These are phyloP conservation scores for Tricholauxania praeusta DNA, from an alignment of 2,888 invertebrate genomes.

Conservation along the genomic window DNA sequence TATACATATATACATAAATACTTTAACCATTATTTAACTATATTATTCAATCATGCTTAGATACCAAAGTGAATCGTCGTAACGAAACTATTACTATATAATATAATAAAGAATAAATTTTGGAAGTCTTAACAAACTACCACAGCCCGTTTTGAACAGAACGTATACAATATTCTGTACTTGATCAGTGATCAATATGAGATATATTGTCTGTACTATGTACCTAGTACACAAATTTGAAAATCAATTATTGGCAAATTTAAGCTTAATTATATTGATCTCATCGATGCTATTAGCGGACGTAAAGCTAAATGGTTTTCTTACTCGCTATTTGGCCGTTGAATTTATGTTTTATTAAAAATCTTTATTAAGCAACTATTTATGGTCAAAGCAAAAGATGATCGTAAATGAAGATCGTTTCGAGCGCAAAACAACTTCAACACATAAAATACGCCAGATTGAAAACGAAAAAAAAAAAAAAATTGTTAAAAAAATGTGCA, in stretches of 20 bases:
- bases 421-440: slow-evolving; percentile 9
- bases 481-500: slow-evolving; percentile 34
- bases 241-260: background rate
- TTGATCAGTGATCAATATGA: no score
- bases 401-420: slow-evolving; percentile 28
- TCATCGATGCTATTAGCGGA: slow-evolving; percentile 11
- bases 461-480: slow-evolving; percentile 54
- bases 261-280: slow-evolving; percentile 1
- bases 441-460: slow-evolving; percentile 20
- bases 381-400: background rate
- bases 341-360: slow-evolving; percentile 36
- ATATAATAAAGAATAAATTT: no score
- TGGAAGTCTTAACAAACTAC: no score
- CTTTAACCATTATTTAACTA: no score
- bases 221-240: background rate
- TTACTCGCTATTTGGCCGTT: slow-evolving; percentile 4
- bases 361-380: slow-evolving; percentile 26
- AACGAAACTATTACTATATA: no score
- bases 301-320: background rate
- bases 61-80: no score
- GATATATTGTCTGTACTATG: no score
- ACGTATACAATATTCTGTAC: no score
- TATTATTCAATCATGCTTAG: no score
- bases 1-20: no score
- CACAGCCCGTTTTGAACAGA: no score